Evolutionary conservation across 2,888 invertebrate species (phyloP), one percentile per base, ranked within the genome.

Genomic region (Galeruca laticollis): DNA sequence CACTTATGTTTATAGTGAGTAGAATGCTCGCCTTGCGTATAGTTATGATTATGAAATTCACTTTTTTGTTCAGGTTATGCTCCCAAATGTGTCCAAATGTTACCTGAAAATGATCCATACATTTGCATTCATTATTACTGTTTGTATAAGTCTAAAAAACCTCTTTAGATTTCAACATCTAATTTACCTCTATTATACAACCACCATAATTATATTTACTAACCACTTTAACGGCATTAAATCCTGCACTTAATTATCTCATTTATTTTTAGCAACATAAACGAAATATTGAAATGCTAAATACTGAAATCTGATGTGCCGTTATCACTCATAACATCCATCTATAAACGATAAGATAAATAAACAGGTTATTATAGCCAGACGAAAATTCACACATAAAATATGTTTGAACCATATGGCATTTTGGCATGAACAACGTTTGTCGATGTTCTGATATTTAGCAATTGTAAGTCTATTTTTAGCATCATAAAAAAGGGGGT

Each of bases 321-420:
- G 35, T 57, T 57, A 57, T 57, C 56, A 35, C 18, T 35, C 18
- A 26, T 57, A 10, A 35, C 21, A 54, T 8, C 26, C 15, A 35
- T 57, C 8, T 56, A 35, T 57, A 33, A 51, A 51, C 20, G 31
- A 33, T 57, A 18, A 57, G 15, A 35, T 57, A 35, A 57, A 57
- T 35, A 57, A 54, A 54, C 26, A 54, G 9, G 26, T 54, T 54
- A 8, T 54, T 54, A 33, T 26, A 8, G 15, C 13, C 9, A 5
- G 11, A 51, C 18, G 21, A 51, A 51, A 21, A 51, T 21, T 13
- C 51, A 54, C 54, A 18, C 10, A 57, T 57, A 57, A 57, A 57
- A 15, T 33, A 33, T n/a, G n/a, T 57, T 18, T 35, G 2, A 18
- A 11, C 35, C 56, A 57, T 57, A 57, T 57, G 56, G 56, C 1